Base-by-base conservation (phyloP, 1,140 invertebrate species). In the Monochamus saltuarius region DNA sequence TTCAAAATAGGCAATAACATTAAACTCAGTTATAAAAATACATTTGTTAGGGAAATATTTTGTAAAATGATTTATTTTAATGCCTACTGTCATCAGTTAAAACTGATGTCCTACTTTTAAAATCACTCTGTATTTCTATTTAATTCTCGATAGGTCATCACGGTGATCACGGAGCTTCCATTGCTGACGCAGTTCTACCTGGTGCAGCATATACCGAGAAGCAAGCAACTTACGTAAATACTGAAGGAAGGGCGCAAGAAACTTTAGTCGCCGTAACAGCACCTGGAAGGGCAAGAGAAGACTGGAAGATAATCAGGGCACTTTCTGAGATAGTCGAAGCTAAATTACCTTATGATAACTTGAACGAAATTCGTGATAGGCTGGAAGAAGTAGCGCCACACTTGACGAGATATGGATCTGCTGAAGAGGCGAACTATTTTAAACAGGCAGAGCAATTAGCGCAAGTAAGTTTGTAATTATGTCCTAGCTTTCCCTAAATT, bases 181-280 rank as follows among this genome's bases (percentile, higher is more conserved):
- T 96, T 62, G 96, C 97, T 56, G 97, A 99, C 80, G 85, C 93
- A 13, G 84, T 99, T 58, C 80, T 99, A 2, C 96, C 97, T 14
- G 97, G 94, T 56, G 93, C 94, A n/a, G 95, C 97, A 0, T 99
- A 98, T 75, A 99, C 97, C 1, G 97, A 99, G 82, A 99, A 99
- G 79, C 89, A 94, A 76, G 95, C 83, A 7, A 98, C 90, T 11
- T 99, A 95, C 79, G 94, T 98, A 0, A 99, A 99, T 78, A 98
- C 92, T 0, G 97, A 99, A 83, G 97, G 97, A 8, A 83, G 97
- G 55, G 85, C 95, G n/a, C 97, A 99, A 80, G 89, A 95, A 81
- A 96, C 95, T 1, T 80, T 89, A 40, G 81, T 87, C 3, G 97
- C 96, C 11, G 87, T 99, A n/a, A 87, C 90, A 19, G 92, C 97